Conservation (phyloP, 2,888 invertebrate genomes). For the Nephrotoma flavescens region DNA sequence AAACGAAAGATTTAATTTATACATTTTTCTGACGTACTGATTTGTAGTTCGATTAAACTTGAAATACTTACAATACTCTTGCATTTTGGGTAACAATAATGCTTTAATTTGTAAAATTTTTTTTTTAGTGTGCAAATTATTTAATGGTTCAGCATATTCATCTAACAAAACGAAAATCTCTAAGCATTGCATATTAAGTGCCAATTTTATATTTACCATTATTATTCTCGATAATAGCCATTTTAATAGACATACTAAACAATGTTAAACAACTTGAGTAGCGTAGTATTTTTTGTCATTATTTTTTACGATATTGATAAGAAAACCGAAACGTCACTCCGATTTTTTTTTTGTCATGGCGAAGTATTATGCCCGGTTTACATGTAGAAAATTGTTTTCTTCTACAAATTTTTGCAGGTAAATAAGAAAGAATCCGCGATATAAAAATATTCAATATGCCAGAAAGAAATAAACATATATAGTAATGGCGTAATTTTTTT, state of each 20-base stretch:
- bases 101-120: neutral
- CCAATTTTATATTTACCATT: neutral
- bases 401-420: no score
- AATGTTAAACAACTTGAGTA: no score
- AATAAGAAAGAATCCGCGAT: no score
- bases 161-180: neutral
- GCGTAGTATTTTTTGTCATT: no score
- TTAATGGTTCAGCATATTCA: neutral
- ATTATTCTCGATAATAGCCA: neutral
- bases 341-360: no score
- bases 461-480: no score
- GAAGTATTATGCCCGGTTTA: no score
- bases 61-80: neutral
- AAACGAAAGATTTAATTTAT: neutral
- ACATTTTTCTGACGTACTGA: neutral
- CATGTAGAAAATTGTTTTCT: no score
- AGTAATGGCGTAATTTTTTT: no score
- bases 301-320: no score
- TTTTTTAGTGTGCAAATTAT: neutral
- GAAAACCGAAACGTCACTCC: no score
- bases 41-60: neutral
- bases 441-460: no score
- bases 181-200: neutral
- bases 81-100: neutral
- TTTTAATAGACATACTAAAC: neutral